Evolutionary conservation across 1,140 invertebrate species (phyloP), one percentile per base, ranked within the genome.

Genomic region (Pogonomyrmex barbatus): DNA sequence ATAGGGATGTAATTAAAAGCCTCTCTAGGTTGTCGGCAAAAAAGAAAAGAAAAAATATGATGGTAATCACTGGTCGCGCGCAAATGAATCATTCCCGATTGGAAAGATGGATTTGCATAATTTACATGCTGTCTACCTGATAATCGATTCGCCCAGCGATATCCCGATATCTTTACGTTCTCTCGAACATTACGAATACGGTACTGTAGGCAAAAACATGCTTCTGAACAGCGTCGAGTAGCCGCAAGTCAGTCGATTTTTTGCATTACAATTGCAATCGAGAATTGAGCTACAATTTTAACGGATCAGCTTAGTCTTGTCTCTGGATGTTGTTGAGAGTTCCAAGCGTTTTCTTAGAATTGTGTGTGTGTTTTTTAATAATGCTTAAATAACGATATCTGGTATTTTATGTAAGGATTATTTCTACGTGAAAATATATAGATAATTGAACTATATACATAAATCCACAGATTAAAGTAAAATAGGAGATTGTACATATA

Each of bases 51-150:
- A 58, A 30, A 6, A 50, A 33, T 39, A 36, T 14, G 77, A 0
- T 33, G 47, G 24, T 84, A 73, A 84, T 76, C 50, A 81, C 50
- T 33, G 39, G 0, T 47, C 50, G 33, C 42, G 52, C 14, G 14
- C 65, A 63, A 65, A 79, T 65, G 70, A 68, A 81, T 70, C 67
- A 56, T n/a, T 50, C 47, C 12, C 47, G 14, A 81, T 81, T 81
- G 65, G 39, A 70, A 70, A 81, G 65, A 81, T 81, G 65, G 63
- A 81, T 81, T 81, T 68, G 77, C 47, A 36, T 81, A 81, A 81
- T 81, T 81, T 70, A 17, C 24, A 70, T 47, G 39, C 39, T 70
- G 36, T 81, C 63, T 70, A 56, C 9, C n/a, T 5, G 24, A 50
- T 56, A 81, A 70, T 81, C 52, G 65, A 81, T 33, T 39, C 62